Evolutionary conservation across 2,797 vertebrate genomes (phyloP), one percentile per base, ranked within the genome.

Genomic region (Eremophila alpestris): DNA sequence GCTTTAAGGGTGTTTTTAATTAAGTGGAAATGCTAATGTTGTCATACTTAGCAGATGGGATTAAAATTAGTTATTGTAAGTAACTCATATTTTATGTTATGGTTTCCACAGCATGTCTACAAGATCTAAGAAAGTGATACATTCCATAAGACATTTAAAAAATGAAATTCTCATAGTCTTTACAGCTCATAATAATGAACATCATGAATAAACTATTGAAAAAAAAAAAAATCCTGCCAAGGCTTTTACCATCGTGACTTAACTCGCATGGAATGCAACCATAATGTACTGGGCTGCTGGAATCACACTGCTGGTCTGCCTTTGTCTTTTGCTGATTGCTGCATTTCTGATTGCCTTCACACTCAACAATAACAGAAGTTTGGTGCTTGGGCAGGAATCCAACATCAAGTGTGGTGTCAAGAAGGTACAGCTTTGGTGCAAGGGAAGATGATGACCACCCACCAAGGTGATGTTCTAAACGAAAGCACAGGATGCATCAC

Each of bases 1-100:
- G 98, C 98, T 99, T 99, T 99, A 98, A 99, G 98, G 98, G 96
- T 97, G 97, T 97, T 97, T 98, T 99, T 99, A 99, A 99, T 99
- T 99, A 99, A 99, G 99, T 98, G 99, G 98, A 98, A 99, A 99
- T 99, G 99, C 99, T 99, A 99, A 99, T 99, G 99, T 99, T 99
- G 99, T 99, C 99, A 99, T 99, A 99, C 98, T 99, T 99, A 99
- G 99, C 99, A 99, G 99, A 99, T 99, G 98, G 99, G 99, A 99
- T 99, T 99, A 98, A 99, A 99, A 99, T 99, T 98, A 99, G 99
- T 99, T 99, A 99, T 99, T 99, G 98, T 99, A 99, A 99, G 99
- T 99, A 99, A 99, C 99, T 99, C 98, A 98, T 99, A 98, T 99
- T 99, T 99, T 99, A 99, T 98, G 98, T 98, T 99, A 98, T 98